Evolutionary conservation across 2,888 invertebrate genomes (phyloP), one percentile per base, ranked within the genome.

Genomic region (Adineta ricciae): DNA sequence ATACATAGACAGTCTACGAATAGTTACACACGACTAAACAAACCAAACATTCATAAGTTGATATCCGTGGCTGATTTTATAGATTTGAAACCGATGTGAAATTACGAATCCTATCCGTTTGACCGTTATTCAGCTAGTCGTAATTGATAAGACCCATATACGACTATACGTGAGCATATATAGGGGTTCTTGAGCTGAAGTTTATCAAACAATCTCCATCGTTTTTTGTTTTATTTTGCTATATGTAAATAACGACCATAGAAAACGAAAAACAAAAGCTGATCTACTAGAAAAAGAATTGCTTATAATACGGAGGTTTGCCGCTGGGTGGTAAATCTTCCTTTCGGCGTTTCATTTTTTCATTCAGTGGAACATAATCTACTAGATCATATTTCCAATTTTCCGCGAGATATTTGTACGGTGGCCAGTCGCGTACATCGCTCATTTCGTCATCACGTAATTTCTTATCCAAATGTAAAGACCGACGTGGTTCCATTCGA

Each of bases 361-460:
- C 78, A 41, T 38, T n/a, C 14, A 78, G 41, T 78, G 78, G 78
- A 41, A 78, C 78, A 78, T 78, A 78, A 78, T 78, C 78, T n/a
- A 41, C n/a, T 9, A 78, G n/a, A 78, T 41, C 32, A 41, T 78
- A 78, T 78, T 78, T 78, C 78, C 78, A 78, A 78, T 78, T 78
- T 78, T 78, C 78, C 11, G 78, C 78, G 41, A 41, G 41, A 78
- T 78, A 78, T 41, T 24, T 24, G 19, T 78, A 78, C n/a, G 78
- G 19, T 78, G 78, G 78, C 78, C 78, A 78, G 41, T 41, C 11
- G 8, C 78, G 16, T 16, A 41, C 14, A 41, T 78, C 78, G 41
- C 78, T 78, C 78, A 78, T 78, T 41, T 78, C 78, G 38, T 78
- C 78, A 78, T 78, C 78, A 78, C 78, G 78, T 41, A 78, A 24